These are phyloP conservation scores for Achatina immaculata DNA, from an alignment of 1,140 invertebrate genomes.

Conservation along the genomic window DNA sequence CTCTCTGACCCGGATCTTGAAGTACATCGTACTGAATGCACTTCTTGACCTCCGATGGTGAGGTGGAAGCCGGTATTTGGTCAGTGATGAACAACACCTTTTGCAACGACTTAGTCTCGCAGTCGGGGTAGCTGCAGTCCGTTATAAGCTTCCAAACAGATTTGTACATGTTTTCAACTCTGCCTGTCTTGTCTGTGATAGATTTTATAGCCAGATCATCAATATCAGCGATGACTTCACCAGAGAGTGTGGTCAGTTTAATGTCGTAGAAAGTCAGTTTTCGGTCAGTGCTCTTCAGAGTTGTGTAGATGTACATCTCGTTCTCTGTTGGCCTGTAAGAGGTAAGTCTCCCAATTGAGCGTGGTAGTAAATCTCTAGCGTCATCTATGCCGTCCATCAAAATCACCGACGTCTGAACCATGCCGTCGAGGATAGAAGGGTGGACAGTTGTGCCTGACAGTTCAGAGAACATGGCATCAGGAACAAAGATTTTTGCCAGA, in stretches of 20 bases:
- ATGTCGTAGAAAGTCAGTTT: conserved; percentile 45
- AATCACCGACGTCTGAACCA: conserved; percentile 50
- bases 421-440: conserved; percentile 51
- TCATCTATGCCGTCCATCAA: conserved; percentile 36
- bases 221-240: conserved; percentile 50
- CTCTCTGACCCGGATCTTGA: background rate
- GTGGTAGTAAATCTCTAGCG: conserved; percentile 36
- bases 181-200: conserved; percentile 25
- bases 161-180: conserved; percentile 36
- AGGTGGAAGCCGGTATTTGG: conserved; percentile 12
- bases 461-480: conserved; percentile 44
- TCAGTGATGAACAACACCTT: conserved; percentile 32
- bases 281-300: conserved; percentile 23
- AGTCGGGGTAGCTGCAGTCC: conserved; percentile 2
- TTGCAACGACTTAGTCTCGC: background rate
- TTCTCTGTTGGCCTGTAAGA: conserved; percentile 35
- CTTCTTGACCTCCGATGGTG: background rate
- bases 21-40: conserved; percentile 26
- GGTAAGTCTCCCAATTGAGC: conserved; percentile 25
- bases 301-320: conserved; percentile 42
- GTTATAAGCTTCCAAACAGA: conserved; percentile 24
- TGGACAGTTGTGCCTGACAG: conserved; percentile 47
- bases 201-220: conserved; percentile 38
- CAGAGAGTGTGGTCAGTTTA: conserved; percentile 44
- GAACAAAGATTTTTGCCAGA: conserved; percentile 44